A percentile compares a stretch with the other conserved stretches of the same genome.
Conservation (phyloP, 2,888 invertebrate genomes). For the Danaus chrysippus region DNA sequence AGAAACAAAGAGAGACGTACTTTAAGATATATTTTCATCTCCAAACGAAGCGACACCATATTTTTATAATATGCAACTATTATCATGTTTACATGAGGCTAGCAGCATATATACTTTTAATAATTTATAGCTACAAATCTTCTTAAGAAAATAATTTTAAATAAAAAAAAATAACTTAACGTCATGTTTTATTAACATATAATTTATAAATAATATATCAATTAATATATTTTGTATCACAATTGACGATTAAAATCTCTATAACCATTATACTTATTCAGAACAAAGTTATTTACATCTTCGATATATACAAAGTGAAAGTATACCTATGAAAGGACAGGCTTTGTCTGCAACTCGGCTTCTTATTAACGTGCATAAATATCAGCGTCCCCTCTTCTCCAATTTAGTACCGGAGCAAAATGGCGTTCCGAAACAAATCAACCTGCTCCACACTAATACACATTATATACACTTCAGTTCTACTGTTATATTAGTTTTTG, state of each 20-base stretch:
- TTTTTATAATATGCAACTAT: too few relatives aligned
- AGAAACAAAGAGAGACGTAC: conserved; percentile 75
- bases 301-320: conserved; percentile 8
- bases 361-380: conserved; percentile 75
- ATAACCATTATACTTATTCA: background rate
- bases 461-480: conserved; percentile 17
- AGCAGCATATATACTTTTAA: too few relatives aligned
- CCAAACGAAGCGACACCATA: background rate
- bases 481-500: conserved; percentile 2
- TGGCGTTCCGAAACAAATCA: conserved; percentile 58
- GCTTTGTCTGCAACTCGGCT: conserved; percentile 59
- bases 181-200: too few relatives aligned
- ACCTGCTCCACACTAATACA: conserved; percentile 37
- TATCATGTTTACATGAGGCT: background rate
- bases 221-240: too few relatives aligned
- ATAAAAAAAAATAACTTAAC: too few relatives aligned
- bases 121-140: too few relatives aligned
- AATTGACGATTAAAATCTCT: background rate
- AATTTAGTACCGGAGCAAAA: conserved; percentile 49
- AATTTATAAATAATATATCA: too few relatives aligned
- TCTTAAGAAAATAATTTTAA: too few relatives aligned
- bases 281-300: conserved; percentile 1
- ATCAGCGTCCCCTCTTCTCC: conserved; percentile 56
- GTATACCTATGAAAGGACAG: conserved; percentile 36
- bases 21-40: conserved; percentile 5